Conservation (phyloP, 2,797 vertebrate genomes). For the Sitta carolinensis region DNA sequence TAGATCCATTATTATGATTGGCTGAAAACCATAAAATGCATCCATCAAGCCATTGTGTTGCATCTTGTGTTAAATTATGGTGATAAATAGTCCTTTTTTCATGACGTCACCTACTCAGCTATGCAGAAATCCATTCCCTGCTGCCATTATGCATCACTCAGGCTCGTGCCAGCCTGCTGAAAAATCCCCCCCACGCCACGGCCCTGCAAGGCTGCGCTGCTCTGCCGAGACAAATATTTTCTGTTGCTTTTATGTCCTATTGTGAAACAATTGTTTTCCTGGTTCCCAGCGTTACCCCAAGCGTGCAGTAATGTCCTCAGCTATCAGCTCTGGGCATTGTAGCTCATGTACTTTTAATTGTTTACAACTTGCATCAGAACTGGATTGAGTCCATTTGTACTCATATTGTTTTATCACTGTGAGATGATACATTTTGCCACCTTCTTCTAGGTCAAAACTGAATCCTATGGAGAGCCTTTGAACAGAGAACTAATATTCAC, state of each 20-base stretch:
- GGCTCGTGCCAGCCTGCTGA: slow-evolving; percentile 56
- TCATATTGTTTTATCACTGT: slow-evolving; percentile 67
- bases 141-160: slow-evolving; percentile 76
- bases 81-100: slow-evolving; percentile 78
- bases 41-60: slow-evolving; percentile 78
- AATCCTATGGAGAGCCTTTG: slow-evolving; percentile 73
- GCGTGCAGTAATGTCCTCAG: slow-evolving; percentile 66
- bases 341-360: slow-evolving; percentile 77
- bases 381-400: slow-evolving; percentile 71
- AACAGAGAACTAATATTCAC: slow-evolving; percentile 74
- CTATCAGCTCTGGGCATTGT: slow-evolving; percentile 66
- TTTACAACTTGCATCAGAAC: slow-evolving; percentile 70
- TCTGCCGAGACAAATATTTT: slow-evolving; percentile 67
- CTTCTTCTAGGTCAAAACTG: slow-evolving; percentile 73
- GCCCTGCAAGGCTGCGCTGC: slow-evolving; percentile 48
- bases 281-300: slow-evolving; percentile 70
- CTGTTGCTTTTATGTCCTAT: slow-evolving; percentile 69
- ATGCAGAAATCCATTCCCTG: slow-evolving; percentile 76
- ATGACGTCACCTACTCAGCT: slow-evolving; percentile 79
- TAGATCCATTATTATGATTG: slow-evolving; percentile 83
- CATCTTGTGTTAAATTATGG: slow-evolving; percentile 78
- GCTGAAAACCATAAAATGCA: slow-evolving; percentile 81
- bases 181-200: slow-evolving; percentile 50
- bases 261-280: slow-evolving; percentile 73
- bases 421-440: slow-evolving; percentile 74